Base-by-base conservation (phyloP, 2,113 vertebrate genomes). In the Hypocryptadius cinnamomeus region DNA sequence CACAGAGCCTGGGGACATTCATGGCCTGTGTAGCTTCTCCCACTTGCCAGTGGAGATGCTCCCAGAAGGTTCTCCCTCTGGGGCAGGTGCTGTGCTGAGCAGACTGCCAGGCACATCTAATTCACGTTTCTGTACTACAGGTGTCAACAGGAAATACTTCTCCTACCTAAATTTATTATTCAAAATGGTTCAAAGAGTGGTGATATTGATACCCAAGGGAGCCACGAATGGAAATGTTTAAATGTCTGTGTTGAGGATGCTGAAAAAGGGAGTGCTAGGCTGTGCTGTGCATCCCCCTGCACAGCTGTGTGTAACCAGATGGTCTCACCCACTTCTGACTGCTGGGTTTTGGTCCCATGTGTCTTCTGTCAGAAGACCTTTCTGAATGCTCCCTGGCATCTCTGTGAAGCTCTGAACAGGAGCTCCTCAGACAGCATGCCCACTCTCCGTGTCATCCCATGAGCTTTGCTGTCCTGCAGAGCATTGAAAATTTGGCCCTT, bases 401-500 rank as follows among this genome's bases (percentile, higher is more conserved):
- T 77, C 50, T 3, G 7, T 2, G 2, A 40, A 79, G 59, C 59
- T 79, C 30, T 79, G 17, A 13, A 30, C 5, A 7, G 68, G 66
- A 79, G 9, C 60, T 73, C 22, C 79, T 79, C 65, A 79, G 73
- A 8, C 53, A 82, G 48, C 61, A 39, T 12, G 30, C 28, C 39
- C n/a, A 2, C 74, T 59, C 37, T 61, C 48, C 45, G 12, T 30
- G 84, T 65, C 81, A 85, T 85, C 53, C 45, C 69, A 13, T 42
- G 64, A 71, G 64, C 68, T 82, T 83, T 85, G 71, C 81, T 70
- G 47, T 71, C 60, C 50, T 63, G 74, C 56, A 68, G 68, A 85
- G 71, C 82, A 40, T 17, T 91, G 74, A 85, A 87, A 91, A 80
- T 77, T 79, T 85, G 85, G 56, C 87, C 78, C 71, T 66, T 89